Evolutionary conservation across 2,888 invertebrate species (phyloP), one percentile per base, ranked within the genome.

Genomic region (Ichneumoninae sp.): DNA sequence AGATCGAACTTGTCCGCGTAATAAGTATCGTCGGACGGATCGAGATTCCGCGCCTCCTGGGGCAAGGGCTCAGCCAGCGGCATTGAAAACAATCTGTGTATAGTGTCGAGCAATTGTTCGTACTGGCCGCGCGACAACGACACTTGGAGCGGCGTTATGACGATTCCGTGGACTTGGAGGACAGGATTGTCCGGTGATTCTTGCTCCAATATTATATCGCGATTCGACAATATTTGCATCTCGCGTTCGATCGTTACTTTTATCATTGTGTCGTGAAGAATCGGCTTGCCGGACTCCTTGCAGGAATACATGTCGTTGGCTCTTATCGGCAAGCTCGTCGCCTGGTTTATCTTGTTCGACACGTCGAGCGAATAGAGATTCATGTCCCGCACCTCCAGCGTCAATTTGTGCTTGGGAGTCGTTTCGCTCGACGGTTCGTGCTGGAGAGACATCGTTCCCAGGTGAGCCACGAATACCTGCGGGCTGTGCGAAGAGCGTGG

Each of bases 401-500:
- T 92, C 13, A 93, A 74, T 63, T 91, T 93, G 52, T 93, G 93
- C 44, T 90, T 92, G 0, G 88, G 88, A 57, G 86, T 88, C 0
- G 89, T 87, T 10, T 90, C 91, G 3, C 75, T 78, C 0, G 92
- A 90, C 0, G 93, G 93, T 47, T 93, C 93, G 44, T 94, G 93
- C 74, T 92, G 93, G 13, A 95, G 94, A 36, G 96, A 96, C 93
- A 98, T 98, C 92, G 97, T 97, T 54, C 99, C 99, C 87, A 99
- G 95, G 95, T 98, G 98, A 19, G 98, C 98, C 57, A 99, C 97
- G 88, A 98, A 95, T 75, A 98, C 98, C 92, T 98, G 96, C 13
- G 96, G 91, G 93, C 98, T 98, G 88, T 95, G 95, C 44, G 96
- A 95, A 10, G 96, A 95, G 86, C 98, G 95, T 0, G 99, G 98